Evolutionary conservation across 2,797 vertebrate genomes (phyloP).

Genomic region (Chrosomus eos): DNA sequence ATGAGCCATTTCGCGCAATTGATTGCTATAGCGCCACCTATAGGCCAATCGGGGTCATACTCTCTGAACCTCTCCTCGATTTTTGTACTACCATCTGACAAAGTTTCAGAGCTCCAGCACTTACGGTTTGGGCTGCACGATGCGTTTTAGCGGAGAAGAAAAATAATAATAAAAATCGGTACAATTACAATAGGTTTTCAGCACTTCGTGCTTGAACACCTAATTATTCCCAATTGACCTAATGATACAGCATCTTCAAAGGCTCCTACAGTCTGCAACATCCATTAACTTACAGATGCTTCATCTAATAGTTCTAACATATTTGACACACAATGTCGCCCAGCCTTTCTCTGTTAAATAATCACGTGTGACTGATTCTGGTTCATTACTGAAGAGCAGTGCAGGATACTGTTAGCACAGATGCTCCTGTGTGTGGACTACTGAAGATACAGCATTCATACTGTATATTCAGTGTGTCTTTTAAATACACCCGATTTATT

Average conservation of each 20-base stretch:
- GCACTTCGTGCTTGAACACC: too few species aligned
- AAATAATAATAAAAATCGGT: too few species aligned
- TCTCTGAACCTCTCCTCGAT: too few species aligned
- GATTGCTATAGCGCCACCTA: too few species aligned
- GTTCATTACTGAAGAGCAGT: neutral
- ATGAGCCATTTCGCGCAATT: too few species aligned
- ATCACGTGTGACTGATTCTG: neutral
- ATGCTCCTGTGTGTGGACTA: neutral
- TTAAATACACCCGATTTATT: neutral
- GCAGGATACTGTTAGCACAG: neutral
- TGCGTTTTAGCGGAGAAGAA: too few species aligned
- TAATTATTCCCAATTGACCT: neutral
- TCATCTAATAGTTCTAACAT: conserved; percentile 26
- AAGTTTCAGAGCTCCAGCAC: too few species aligned
- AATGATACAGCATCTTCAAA: neutral
- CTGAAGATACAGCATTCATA: neutral
- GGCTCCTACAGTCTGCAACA: neutral
- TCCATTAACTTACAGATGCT: conserved; percentile 12
- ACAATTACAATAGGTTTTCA: too few species aligned
- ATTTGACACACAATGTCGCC: neutral
- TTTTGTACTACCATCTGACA: too few species aligned
- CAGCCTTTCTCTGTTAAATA: conserved; percentile 1
- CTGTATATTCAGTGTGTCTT: neutral
- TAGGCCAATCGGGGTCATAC: too few species aligned
- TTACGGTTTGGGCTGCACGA: too few species aligned